Base-by-base conservation (phyloP, 2,113 vertebrate genomes). In the Mastomys natalensis region DNA sequence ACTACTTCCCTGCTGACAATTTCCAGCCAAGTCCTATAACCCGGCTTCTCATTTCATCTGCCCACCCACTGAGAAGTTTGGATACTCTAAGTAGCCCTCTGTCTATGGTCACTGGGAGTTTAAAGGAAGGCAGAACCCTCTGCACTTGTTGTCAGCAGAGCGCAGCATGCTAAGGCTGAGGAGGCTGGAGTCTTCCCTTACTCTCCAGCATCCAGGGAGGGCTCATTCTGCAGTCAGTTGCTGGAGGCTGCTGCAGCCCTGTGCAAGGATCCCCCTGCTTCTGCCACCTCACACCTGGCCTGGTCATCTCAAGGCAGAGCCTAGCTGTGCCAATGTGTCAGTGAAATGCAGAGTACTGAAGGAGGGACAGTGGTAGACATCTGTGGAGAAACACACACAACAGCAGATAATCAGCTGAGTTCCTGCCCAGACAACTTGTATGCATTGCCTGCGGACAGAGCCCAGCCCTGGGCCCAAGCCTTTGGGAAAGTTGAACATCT, bases 61-160 rank as follows among this genome's bases (percentile, higher is more conserved):
- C 51, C 4, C 58, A 29, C 26, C 24, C 58, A 1, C 7, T 0
- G 0, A 24, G 45, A 51, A 29, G 17, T 0, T 0, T 26, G 73
- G 53, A 16, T n/a, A 43, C 24, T 4, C 60, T 55, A 11, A 86
- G 24, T 17, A 22, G 15, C n/a, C 51, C 21, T 51, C 48, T n/a
- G 21, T 78, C 17, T 4, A 48, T 78, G 45, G 34, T 3, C 51
- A 1, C 60, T 0, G n/a, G 77, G 34, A 55, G 40, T 70, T 60
- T 45, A 7, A 55, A 74, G 1, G 60, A 62, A 82, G 81, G 60
- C 2, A 21, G 22, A 74, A 26, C 11, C 40, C 66, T 73, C 34
- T 60, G 40, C 40, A 70, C 21, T 0, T 0, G 29, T 17, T 31
- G 21, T 66, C 19, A 34, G 58, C 73, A 24, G 19, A n/a, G 26